Evolutionary conservation across 1,140 invertebrate genomes (phyloP), one percentile per base, ranked within the genome.

Genomic region (Aethina tumida): DNA sequence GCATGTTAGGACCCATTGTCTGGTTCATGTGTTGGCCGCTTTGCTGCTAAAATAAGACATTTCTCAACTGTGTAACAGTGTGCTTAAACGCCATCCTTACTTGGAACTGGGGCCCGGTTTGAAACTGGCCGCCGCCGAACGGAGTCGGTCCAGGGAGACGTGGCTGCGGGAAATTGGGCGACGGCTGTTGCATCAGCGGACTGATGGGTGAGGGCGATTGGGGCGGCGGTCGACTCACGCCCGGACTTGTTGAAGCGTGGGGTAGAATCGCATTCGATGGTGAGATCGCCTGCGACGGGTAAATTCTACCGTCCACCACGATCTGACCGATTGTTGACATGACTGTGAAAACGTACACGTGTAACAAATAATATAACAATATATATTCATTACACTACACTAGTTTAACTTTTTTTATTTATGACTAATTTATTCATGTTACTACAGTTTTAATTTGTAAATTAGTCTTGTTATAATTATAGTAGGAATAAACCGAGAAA

Each of bases 291-390:
- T 65, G 54, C 4, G 55, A 45, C 10, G 59, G 55, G 59, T 76
- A 75, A 34, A 76, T 70, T 54, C 80, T 71, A 24, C 81, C 81
- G 65, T 85, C 81, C 9, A 85, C 81, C 2, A 84, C 76, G 43
- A 86, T 81, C 27, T 74, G 75, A 29, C 81, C 81, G 48, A 84
- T 76, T 9, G 70, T 73, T 20, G 77, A 75, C 41, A 84, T 70
- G 18, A 83, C 79, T 81, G 52, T 35, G 35, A 45, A 39, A 45
- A 32, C n/a, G 29, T 35, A 32, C 33, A 31, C 21, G 1, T 9
- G 10, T 20, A 5, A 27, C 2, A 37, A 26, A 25, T 12, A 34
- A 34, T 26, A 36, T n/a, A n/a, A n/a, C n/a, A n/a, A n/a, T n/a
- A 27, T 16, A 15, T 17, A 41, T 34, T 7, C 29, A 10, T 4